These are phyloP conservation scores for Drosophila meridiana DNA, from an alignment of 2,888 invertebrate genomes.

Conservation along the genomic window DNA sequence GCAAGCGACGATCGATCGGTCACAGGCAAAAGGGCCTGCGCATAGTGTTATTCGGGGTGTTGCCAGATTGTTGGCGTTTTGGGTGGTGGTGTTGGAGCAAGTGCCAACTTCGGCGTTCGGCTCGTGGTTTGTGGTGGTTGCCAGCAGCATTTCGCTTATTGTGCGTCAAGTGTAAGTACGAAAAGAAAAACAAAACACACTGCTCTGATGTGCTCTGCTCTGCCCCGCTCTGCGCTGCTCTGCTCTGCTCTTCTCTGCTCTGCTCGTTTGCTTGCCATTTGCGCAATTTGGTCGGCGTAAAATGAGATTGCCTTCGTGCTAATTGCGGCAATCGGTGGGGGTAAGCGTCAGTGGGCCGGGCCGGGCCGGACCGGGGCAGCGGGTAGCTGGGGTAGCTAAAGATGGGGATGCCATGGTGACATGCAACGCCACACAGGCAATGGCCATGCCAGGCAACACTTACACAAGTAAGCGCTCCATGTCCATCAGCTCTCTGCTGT, in stretches of 20 bases:
- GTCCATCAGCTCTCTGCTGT: constrained; percentile 19
- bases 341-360: constrained; percentile 30
- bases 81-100: constrained; percentile 21
- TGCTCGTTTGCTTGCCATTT: constrained; percentile 69
- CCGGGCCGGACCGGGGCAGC: constrained; percentile 24
- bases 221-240: constrained; percentile 37
- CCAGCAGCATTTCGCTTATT: constrained; percentile 46
- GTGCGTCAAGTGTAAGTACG: constrained; percentile 70
- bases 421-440: constrained; percentile 46
- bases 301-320: constrained; percentile 80
- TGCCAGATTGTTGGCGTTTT: constrained; percentile 22
- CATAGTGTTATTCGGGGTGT: constrained; percentile 16
- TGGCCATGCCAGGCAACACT: constrained; percentile 27
- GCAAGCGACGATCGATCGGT: constrained; percentile 47
- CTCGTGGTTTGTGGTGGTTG: constrained; percentile 26
- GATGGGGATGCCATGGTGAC: constrained; percentile 62
- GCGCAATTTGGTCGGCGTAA: constrained; percentile 76
- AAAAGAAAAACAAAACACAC: constrained; percentile 17
- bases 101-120: constrained; percentile 37
- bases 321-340: constrained; percentile 68
- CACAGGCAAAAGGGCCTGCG: constrained; percentile 27
- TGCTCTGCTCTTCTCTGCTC: constrained; percentile 47
- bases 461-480: constrained; percentile 8
- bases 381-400: constrained; percentile 4
- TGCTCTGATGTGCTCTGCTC: constrained; percentile 34